Percentiles rank a stretch among this genome's conserved stretches.
These are phyloP conservation scores for Anoplophora glabripennis DNA, from an alignment of 1,140 invertebrate species.

Conservation along the genomic window DNA sequence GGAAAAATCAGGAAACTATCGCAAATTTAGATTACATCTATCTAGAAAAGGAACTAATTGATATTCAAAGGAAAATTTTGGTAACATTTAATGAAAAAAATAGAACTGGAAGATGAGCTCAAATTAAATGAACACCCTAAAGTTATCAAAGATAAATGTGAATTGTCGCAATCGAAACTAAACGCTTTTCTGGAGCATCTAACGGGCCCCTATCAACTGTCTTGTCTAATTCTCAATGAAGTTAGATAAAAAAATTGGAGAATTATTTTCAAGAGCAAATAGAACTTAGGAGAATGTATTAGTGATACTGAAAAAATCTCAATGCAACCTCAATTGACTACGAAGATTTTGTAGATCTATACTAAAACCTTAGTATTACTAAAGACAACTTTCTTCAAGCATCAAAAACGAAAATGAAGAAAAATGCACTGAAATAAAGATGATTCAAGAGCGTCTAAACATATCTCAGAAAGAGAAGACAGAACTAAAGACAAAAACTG, in stretches of 20 bases:
- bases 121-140: conserved; percentile 2
- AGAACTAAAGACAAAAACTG: conserved; percentile 33
- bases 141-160: conserved; percentile 1
- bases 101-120: conserved; percentile 5
- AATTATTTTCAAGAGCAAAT: conserved; percentile 40
- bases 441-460: conserved; percentile 37
- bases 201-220: too few species aligned
- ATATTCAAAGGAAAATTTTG: not conserved
- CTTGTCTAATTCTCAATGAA: conserved; percentile 38
- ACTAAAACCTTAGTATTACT: conserved; percentile 46
- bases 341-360: conserved; percentile 37
- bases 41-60: not conserved
- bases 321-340: conserved; percentile 42
- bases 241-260: conserved; percentile 40
- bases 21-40: not conserved
- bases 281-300: conserved; percentile 42
- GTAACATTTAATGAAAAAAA: not conserved
- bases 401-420: conserved; percentile 30
- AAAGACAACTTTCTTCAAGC: conserved; percentile 42
- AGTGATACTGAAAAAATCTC: conserved; percentile 39
- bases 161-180: conserved; percentile 12
- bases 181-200: conserved; percentile 35
- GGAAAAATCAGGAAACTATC: not conserved
- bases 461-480: conserved; percentile 40
- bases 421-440: conserved; percentile 24